A percentile compares a stretch with the other conserved stretches of the same genome.
Evolutionary conservation across 2,113 vertebrate species (phyloP).

Genomic region (Apteryx owenii): DNA sequence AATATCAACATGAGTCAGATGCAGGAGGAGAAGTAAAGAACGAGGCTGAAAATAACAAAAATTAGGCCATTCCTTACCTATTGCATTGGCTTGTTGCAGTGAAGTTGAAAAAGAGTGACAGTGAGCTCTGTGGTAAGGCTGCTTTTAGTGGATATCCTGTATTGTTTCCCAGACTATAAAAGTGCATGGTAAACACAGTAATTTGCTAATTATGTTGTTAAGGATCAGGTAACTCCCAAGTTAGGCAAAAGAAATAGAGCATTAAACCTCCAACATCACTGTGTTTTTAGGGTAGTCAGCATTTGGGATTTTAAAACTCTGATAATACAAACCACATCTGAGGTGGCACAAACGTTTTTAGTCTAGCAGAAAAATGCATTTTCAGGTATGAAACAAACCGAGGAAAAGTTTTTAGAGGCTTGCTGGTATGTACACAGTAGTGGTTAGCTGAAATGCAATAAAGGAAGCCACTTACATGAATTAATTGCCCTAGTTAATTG

Average conservation of each 20-base stretch:
- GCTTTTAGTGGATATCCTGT: background rate
- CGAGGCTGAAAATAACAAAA: background rate
- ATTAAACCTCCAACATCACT: background rate
- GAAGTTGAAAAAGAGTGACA: background rate
- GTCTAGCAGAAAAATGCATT: background rate
- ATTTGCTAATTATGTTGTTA: background rate
- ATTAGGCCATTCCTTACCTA: background rate
- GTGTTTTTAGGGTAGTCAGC: background rate
- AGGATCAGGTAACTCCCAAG: background rate
- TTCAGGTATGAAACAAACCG: background rate
- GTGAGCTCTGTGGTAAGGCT: background rate
- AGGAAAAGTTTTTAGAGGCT: background rate
- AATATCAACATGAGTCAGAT: background rate
- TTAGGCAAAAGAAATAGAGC: background rate
- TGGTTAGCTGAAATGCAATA: background rate
- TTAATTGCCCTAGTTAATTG: background rate
- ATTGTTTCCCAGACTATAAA: background rate
- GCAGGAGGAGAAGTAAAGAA: background rate
- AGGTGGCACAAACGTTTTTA: background rate
- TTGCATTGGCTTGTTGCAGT: background rate
- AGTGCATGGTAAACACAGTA: background rate
- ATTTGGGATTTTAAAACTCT: background rate
- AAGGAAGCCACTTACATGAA: background rate
- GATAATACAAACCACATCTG: background rate
- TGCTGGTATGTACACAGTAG: background rate